These are phyloP conservation scores for Rousettus leschenaultii DNA, from an alignment of 2,113 vertebrate genomes.

Conservation along the genomic window DNA sequence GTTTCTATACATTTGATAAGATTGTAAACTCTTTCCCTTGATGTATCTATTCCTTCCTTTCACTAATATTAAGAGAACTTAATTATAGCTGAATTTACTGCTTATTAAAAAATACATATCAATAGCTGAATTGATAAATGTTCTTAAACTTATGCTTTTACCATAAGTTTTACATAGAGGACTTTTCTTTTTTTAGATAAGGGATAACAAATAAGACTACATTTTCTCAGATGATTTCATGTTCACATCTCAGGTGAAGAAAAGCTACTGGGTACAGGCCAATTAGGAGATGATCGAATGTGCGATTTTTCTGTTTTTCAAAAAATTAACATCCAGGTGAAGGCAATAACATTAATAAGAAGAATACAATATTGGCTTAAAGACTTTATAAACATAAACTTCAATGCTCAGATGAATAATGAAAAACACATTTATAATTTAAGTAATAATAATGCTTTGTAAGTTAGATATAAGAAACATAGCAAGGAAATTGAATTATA, in stretches of 20 bases:
- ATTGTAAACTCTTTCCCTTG: not conserved
- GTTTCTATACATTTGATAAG: not conserved
- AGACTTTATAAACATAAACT: not conserved
- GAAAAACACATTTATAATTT: not conserved
- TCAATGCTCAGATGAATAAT: not conserved
- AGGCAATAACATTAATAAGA: not conserved
- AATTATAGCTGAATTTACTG: not conserved
- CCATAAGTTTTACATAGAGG: not conserved
- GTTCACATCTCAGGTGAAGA: not conserved
- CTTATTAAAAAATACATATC: not conserved
- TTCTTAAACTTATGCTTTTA: not conserved
- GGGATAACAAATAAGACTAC: not conserved
- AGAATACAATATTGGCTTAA: not conserved
- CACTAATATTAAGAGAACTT: not conserved
- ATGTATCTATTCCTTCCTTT: not conserved
- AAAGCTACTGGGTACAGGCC: not conserved
- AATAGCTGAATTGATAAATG: not conserved
- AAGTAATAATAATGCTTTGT: not conserved
- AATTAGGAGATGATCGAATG: not conserved
- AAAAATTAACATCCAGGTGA: not conserved
- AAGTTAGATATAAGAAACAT: not conserved
- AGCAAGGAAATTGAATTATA: not conserved
- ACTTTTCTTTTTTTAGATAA: not conserved
- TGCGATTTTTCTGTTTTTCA: not conserved
- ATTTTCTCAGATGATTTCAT: not conserved